Evolutionary conservation across 1,140 invertebrate species (phyloP), one percentile per base, ranked within the genome.

Genomic region (Drosophila setifemur): DNA sequence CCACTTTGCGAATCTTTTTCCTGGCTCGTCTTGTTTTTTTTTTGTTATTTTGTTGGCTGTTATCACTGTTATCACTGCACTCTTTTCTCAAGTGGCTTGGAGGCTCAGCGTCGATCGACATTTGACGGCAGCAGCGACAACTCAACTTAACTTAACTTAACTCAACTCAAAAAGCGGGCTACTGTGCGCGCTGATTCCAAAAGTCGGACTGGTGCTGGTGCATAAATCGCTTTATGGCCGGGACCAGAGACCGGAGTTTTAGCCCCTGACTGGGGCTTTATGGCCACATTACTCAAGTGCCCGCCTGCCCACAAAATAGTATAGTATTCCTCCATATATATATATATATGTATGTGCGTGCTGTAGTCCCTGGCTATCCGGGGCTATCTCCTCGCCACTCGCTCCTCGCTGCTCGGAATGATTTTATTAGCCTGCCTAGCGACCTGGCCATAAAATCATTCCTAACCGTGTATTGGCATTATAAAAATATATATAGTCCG

Each of bases 271-370:
- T 47, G 54, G 81, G 72, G 43, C 81, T 86, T 86, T 86, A 86
- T 86, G 81, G 75, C 75, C 81, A 64, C 57, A 81, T 86, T 86
- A 86, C 72, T 86, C 81, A 86, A 86, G 81, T 86, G 81, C 71
- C 83, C 64, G 61, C 42, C 42, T 44, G 37, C 49, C 29, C 44
- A 43, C 60, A 67, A 43, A 61, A 25, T 60, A 29, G 39, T 63
- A 52, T 29, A 31, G 33, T 55, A 64, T 25, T 47, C 48, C n/a
- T n/a, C n/a, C n/a, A n/a, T n/a, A n/a, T n/a, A n/a, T n/a, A n/a
- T n/a, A n/a, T n/a, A n/a, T n/a, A n/a, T n/a, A n/a, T n/a, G n/a
- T n/a, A n/a, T n/a, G n/a, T n/a, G n/a, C n/a, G n/a, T n/a, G 4
- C 3, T 45, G 39, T 26, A 58, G 28, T 29, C 26, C 54, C 55